Conservation (phyloP, 1,140 invertebrate genomes). For the Drosophila varians region DNA sequence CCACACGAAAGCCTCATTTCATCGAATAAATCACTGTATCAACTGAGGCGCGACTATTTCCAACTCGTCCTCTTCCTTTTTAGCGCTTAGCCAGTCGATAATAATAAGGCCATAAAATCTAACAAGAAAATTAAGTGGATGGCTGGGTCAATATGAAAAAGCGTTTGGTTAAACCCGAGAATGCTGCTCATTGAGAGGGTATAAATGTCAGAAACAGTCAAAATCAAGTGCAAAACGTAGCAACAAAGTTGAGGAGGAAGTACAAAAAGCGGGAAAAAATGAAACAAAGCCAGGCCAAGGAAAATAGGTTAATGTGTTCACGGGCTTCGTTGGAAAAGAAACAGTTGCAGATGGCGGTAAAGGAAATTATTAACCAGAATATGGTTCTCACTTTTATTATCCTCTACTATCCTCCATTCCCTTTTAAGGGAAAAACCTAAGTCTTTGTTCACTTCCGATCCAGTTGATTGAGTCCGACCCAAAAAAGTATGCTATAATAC, state of each 20-base stretch:
- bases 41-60: conserved; percentile 4
- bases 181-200: conserved; percentile 35
- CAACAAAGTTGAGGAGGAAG: conserved; percentile 18
- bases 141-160: conserved; percentile 19
- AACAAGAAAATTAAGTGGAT: conserved; percentile 71
- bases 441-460: not conserved
- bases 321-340: not conserved
- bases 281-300: conserved; percentile 11
- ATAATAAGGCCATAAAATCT: conserved; percentile 71
- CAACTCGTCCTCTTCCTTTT: conserved; percentile 13
- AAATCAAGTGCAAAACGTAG: conserved; percentile 57
- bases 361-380: not conserved
- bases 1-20: conserved; percentile 49
- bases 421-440: too few species aligned
- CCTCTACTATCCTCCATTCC: too few species aligned
- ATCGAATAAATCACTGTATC: conserved; percentile 66
- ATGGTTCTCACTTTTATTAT: not conserved
- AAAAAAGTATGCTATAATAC: conserved; percentile 21
- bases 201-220: conserved; percentile 79
- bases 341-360: not conserved
- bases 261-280: not conserved
- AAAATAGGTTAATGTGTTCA: conserved; percentile 40
- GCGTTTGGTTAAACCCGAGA: not conserved
- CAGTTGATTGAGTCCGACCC: not conserved
- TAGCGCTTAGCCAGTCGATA: conserved; percentile 48